Conservation (phyloP, 2,797 vertebrate species). For the Xiphophorus birchmanni region DNA sequence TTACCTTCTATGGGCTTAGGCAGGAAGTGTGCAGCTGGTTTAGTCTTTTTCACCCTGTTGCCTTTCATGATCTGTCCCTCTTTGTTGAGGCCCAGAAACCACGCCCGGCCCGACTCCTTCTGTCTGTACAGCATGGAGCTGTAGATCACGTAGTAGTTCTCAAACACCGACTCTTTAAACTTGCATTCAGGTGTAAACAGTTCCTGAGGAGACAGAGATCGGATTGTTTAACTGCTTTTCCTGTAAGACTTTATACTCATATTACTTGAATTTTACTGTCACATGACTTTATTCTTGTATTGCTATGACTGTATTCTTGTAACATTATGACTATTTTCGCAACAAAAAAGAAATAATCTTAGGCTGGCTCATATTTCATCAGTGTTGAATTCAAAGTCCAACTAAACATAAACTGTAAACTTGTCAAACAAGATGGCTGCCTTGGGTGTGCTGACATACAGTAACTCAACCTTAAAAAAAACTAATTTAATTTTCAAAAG, state of each 20-base stretch:
- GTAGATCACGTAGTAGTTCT: conserved; percentile 99
- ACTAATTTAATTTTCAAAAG: too few species aligned
- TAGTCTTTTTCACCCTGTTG: conserved; percentile 97
- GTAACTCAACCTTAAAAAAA: too few species aligned
- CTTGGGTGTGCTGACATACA: too few species aligned
- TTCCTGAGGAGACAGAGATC: conserved; percentile 79
- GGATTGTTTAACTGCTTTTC: conserved; percentile 1
- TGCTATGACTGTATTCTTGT: too few species aligned
- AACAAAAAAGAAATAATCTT: too few species aligned
- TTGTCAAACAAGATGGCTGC: too few species aligned
- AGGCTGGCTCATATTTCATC: too few species aligned
- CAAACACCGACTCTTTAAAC: conserved; percentile 98
- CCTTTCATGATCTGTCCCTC: conserved; percentile 97
- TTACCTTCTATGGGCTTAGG: conserved; percentile 98
- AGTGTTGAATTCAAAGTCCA: too few species aligned
- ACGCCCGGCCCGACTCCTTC: conserved; percentile 95
- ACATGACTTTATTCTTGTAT: too few species aligned
- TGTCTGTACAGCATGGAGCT: conserved; percentile 97
- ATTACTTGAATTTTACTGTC: background rate
- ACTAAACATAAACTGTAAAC: too few species aligned
- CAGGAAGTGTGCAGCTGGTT: conserved; percentile 98
- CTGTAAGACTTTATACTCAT: too few species aligned
- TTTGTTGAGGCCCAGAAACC: conserved; percentile 96
- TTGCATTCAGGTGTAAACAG: conserved; percentile 97
- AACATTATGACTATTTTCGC: too few species aligned